phyloP scores from a whole-genome alignment of 2,113 vertebrate genomes.

The Canis aureus region DNA sequence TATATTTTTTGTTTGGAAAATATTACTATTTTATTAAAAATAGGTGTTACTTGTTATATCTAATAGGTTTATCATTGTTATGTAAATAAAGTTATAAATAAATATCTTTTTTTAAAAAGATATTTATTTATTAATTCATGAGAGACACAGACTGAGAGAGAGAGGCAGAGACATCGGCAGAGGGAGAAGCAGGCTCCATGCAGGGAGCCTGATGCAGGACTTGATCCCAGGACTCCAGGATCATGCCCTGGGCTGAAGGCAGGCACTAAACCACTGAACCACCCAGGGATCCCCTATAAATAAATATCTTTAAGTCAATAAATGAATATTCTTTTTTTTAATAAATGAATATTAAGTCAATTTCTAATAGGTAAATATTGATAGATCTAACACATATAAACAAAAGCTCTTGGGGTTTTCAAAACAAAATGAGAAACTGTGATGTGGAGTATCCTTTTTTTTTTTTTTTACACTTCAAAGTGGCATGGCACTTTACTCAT shows the following conservation, averaged over 20 bases:
- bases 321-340: neutral
- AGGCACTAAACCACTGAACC: no score
- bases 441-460: neutral
- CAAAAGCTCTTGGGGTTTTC: neutral
- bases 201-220: no score
- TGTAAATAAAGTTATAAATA: neutral
- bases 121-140: no score
- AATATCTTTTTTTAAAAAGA: neutral
- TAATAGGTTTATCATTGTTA: neutral
- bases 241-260: no score
- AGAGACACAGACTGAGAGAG: no score
- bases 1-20: neutral
- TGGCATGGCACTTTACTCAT: neutral
- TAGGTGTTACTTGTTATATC: neutral
- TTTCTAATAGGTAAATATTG: neutral
- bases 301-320: neutral
- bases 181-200: no score
- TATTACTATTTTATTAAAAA: conserved; percentile 36
- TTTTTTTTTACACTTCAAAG: neutral
- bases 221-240: no score
- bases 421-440: neutral
- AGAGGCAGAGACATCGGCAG: no score
- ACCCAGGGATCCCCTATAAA: neutral
- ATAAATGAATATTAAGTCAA: neutral
- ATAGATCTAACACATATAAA: neutral